These are phyloP conservation scores for Temnothorax curvispinosus DNA, from an alignment of 1,140 invertebrate species.

Conservation along the genomic window DNA sequence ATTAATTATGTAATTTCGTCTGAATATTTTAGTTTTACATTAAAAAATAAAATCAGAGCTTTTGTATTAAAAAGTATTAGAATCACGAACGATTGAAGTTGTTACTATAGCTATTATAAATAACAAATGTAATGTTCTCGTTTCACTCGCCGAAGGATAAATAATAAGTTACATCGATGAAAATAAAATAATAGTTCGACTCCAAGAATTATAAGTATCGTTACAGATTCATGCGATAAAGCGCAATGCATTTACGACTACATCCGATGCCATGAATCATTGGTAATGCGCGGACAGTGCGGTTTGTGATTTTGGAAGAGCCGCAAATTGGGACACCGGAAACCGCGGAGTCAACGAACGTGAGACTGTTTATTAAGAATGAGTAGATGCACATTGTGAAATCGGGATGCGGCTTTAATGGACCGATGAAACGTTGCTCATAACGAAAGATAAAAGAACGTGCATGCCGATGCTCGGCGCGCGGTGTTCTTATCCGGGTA, in stretches of 20 bases:
- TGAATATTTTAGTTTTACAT: neutral
- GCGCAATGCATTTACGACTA: neutral
- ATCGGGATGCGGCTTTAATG: constrained; percentile 48
- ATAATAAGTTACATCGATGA: neutral
- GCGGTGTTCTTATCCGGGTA: constrained; percentile 41
- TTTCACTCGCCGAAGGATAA: neutral
- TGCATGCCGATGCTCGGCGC: constrained; percentile 20
- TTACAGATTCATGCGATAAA: constrained; percentile 1
- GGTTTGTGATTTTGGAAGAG: constrained; percentile 52
- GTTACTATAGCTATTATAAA: neutral
- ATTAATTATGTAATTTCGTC: neutral
- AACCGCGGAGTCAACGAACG: neutral
- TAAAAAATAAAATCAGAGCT: neutral
- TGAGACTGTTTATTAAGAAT: constrained; percentile 31
- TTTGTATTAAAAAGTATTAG: neutral
- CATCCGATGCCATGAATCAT: neutral
- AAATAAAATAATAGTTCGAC: constrained; percentile 3
- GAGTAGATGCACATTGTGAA: constrained; percentile 12
- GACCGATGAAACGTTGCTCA: constrained; percentile 11
- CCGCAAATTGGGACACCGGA: neutral
- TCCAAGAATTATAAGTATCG: neutral
- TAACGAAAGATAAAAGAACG: constrained; percentile 27
- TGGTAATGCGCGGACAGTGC: neutral
- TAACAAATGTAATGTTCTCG: neutral
- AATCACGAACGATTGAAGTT: neutral